Percentiles rank a stretch among this genome's conserved stretches.
phyloP scores from a whole-genome alignment of 2,888 invertebrate species.

The Cecidostiba fungosa region DNA sequence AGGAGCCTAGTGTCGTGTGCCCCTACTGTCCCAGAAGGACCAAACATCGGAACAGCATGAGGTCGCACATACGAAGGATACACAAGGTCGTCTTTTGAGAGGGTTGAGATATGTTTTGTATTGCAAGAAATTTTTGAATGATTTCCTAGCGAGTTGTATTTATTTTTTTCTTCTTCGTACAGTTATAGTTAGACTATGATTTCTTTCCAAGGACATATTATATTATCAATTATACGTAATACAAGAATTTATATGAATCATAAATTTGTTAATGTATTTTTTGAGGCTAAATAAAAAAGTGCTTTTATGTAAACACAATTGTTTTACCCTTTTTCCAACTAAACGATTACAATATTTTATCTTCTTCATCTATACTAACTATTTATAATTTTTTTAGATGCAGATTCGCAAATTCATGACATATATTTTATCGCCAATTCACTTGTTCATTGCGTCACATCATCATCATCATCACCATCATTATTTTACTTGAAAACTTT shows the following conservation, averaged over 20 bases:
- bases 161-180: background rate
- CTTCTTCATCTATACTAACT: background rate
- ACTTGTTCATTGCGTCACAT: background rate
- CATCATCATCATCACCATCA: background rate
- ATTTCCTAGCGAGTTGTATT: background rate
- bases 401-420: background rate
- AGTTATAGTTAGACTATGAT: background rate
- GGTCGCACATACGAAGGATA: slow-evolving; percentile 80
- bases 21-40: slow-evolving; percentile 81
- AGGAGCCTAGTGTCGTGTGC: slow-evolving; percentile 82
- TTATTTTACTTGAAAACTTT: background rate
- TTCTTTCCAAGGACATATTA: background rate
- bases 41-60: slow-evolving; percentile 82
- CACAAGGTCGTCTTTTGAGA: slow-evolving; percentile 67
- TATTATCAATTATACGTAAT: background rate
- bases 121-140: background rate
- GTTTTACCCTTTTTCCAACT: background rate
- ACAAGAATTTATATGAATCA: slow-evolving; percentile 11
- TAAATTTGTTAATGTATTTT: slow-evolving; percentile 23
- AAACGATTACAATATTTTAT: background rate
- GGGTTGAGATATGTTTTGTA: background rate
- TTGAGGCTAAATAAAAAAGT: slow-evolving; percentile 29
- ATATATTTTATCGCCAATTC: background rate
- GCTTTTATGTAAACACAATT: background rate
- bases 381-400: slow-evolving; percentile 7